Evolutionary conservation across 1,140 invertebrate genomes (phyloP).

Genomic region (Ruditapes philippinarum): DNA sequence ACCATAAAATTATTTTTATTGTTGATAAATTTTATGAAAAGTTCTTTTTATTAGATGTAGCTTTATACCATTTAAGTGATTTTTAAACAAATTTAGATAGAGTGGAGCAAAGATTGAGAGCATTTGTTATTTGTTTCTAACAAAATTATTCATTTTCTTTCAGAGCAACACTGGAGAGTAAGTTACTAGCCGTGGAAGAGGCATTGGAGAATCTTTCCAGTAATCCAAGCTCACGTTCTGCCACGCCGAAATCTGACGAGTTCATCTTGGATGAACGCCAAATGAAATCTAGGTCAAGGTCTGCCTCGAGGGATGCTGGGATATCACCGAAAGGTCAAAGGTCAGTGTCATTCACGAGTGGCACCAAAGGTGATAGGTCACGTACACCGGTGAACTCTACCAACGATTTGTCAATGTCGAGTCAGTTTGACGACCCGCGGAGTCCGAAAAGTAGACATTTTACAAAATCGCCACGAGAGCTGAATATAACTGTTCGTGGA

Average conservation of each 20-base stretch:
- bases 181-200: constrained; percentile 63
- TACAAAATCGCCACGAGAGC: constrained; percentile 41
- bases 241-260: constrained; percentile 60
- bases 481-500: constrained; percentile 20
- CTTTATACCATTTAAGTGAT: too few relatives aligned
- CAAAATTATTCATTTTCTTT: neutral
- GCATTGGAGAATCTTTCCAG: constrained; percentile 63
- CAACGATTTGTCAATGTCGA: constrained; percentile 11
- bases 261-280: constrained; percentile 47
- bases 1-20: too few relatives aligned
- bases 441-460: constrained; percentile 41
- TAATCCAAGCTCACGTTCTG: constrained; percentile 63
- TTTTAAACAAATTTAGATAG: too few relatives aligned
- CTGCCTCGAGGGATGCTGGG: constrained; percentile 54
- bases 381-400: neutral
- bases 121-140: constrained; percentile 43
- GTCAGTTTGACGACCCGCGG: constrained; percentile 31
- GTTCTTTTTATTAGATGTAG: too few relatives aligned
- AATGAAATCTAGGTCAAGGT: constrained; percentile 50
- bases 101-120: too few relatives aligned
- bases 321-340: constrained; percentile 63
- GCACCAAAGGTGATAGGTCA: constrained; percentile 57
- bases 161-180: constrained; percentile 61
- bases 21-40: too few relatives aligned
- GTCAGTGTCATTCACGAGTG: constrained; percentile 61